Conservation (phyloP, 2,113 vertebrate species). For the Antechinus flavipes region DNA sequence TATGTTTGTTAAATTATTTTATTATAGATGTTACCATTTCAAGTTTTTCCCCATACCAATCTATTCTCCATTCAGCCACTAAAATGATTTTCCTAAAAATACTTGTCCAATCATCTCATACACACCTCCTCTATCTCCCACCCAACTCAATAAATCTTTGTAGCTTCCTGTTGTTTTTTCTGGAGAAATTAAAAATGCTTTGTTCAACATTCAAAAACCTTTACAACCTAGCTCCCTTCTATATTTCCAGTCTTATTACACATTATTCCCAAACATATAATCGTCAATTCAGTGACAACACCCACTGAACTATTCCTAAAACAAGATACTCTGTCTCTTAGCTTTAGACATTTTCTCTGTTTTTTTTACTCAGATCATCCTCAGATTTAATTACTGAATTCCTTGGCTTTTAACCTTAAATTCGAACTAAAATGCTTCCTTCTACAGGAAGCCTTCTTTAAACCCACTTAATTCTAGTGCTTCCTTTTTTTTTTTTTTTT, state of each 20-base stretch:
- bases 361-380: background rate
- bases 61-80: background rate
- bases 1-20: background rate
- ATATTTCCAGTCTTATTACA: background rate
- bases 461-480: background rate
- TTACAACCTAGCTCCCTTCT: background rate
- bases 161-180: no score
- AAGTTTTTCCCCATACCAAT: background rate
- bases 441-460: background rate
- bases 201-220: background rate
- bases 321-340: background rate
- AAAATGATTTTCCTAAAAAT: background rate
- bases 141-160: background rate
- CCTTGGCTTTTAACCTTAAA: background rate
- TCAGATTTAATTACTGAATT: background rate
- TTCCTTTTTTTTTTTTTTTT: background rate
- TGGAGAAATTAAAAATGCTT: background rate
- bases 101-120: background rate
- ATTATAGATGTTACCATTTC: background rate
- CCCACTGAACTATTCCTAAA: background rate
- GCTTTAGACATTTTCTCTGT: background rate
- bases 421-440: background rate
- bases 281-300: background rate
- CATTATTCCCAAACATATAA: background rate
- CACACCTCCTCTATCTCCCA: no score